phyloP scores from a whole-genome alignment of 2,113 vertebrate genomes.

The Leucopsar rothschildi region DNA sequence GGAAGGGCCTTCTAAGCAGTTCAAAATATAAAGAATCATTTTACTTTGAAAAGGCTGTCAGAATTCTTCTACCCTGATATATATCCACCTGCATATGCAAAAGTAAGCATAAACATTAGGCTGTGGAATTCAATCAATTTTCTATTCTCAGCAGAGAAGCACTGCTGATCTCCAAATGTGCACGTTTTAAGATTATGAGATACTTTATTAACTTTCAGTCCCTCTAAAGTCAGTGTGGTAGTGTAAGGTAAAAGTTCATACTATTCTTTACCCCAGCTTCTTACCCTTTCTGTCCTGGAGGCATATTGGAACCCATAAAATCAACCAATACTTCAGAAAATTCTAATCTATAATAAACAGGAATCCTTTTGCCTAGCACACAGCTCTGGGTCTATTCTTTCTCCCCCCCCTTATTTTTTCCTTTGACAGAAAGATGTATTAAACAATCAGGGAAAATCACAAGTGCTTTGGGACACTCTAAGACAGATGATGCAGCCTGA shows the following conservation, averaged over 20 bases:
- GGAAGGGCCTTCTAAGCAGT: background rate
- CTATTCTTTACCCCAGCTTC: background rate
- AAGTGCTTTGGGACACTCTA: background rate
- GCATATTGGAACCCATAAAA: background rate
- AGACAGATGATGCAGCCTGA: background rate
- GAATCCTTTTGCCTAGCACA: background rate
- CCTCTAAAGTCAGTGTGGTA: background rate
- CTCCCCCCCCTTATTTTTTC: fast-evolving
- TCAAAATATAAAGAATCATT: background rate
- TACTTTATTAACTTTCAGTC: background rate
- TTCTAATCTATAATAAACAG: background rate
- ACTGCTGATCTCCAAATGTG: background rate
- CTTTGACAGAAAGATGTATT: background rate
- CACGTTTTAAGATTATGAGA: background rate
- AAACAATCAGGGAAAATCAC: background rate
- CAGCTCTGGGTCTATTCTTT: background rate
- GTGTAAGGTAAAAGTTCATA: background rate
- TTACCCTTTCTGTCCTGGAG: background rate
- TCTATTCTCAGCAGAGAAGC: background rate
- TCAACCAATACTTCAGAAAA: constrained; percentile 7
- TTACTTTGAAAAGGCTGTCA: background rate
- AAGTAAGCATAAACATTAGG: constrained; percentile 12
- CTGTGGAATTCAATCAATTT: constrained; percentile 14
- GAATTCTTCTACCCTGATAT: background rate
- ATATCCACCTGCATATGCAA: background rate